These are phyloP conservation scores for Andrena flavipes DNA, from an alignment of 2,888 invertebrate species.

Conservation along the genomic window DNA sequence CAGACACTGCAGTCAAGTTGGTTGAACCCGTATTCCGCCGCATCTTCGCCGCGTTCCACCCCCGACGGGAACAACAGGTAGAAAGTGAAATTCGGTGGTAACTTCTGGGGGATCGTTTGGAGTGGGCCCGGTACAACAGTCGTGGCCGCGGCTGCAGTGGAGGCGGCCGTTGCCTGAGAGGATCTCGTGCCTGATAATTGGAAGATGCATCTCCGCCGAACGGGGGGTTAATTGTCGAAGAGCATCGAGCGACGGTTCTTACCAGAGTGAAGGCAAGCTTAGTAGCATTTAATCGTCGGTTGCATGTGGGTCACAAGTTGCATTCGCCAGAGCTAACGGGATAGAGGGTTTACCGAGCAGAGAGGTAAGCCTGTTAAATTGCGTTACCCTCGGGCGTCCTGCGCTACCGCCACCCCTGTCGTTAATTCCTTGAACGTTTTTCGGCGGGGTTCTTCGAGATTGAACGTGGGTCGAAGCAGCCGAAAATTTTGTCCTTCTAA, in stretches of 20 bases:
- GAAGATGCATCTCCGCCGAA: constrained; percentile 27
- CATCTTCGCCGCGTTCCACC: background rate
- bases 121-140: background rate
- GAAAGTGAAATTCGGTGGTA: constrained; percentile 22
- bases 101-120: background rate
- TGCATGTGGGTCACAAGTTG: constrained; percentile 84
- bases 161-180: background rate
- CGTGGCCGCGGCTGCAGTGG: background rate
- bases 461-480: constrained; percentile 60
- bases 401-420: constrained; percentile 5
- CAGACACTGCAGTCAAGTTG: background rate
- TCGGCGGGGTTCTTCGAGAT: constrained; percentile 56
- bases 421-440: constrained; percentile 36
- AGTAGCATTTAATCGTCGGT: constrained; percentile 79
- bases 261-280: constrained; percentile 52
- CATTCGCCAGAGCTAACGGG: constrained; percentile 80
- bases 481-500: constrained; percentile 27
- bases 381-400: constrained; percentile 46
- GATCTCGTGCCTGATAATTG: constrained; percentile 3
- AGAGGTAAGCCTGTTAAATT: constrained; percentile 82
- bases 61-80: constrained; percentile 47
- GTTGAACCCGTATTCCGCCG: background rate
- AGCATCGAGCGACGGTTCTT: constrained; percentile 21
- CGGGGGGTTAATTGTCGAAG: constrained; percentile 39
- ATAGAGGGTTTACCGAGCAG: constrained; percentile 81